Evolutionary conservation across 2,888 invertebrate genomes (phyloP).

Genomic region (Agrilus biguttatus): DNA sequence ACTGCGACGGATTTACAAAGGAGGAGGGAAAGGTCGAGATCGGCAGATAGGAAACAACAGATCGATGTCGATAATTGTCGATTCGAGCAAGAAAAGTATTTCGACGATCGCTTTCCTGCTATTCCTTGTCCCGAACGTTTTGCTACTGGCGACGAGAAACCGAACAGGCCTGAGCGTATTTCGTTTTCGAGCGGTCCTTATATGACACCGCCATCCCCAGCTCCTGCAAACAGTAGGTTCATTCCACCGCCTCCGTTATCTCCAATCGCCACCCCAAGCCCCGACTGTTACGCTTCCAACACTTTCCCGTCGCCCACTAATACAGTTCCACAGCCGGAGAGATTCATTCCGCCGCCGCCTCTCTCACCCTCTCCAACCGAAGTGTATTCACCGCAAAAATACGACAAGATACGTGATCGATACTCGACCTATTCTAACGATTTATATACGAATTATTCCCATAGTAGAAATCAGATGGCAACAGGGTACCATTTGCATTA

Average conservation of each 20-base stretch:
- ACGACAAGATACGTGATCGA: slow-evolving; percentile 14
- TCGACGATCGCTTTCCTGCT: slow-evolving; percentile 21
- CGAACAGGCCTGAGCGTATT: slow-evolving; percentile 18
- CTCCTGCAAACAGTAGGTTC: slow-evolving; percentile 38
- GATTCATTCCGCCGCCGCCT: slow-evolving; percentile 35
- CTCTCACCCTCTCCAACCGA: slow-evolving; percentile 27
- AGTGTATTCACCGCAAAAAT: slow-evolving; percentile 24
- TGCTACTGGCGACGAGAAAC: slow-evolving; percentile 18
- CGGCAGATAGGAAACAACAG: slow-evolving; percentile 20
- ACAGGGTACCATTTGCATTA: slow-evolving; percentile 9
- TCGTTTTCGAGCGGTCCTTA: slow-evolving; percentile 27
- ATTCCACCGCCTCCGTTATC: slow-evolving; percentile 51
- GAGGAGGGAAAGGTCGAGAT: slow-evolving; percentile 23
- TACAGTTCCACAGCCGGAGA: slow-evolving; percentile 38
- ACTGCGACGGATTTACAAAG: slow-evolving; percentile 27
- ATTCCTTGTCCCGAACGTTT: slow-evolving; percentile 30
- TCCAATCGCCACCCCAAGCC: slow-evolving; percentile 38
- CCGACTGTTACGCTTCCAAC: slow-evolving; percentile 43
- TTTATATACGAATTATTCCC: slow-evolving; percentile 11
- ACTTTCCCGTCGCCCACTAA: slow-evolving; percentile 33
- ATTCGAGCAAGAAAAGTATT: slow-evolving; percentile 13
- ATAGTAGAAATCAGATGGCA: slow-evolving; percentile 10
- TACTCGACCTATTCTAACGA: slow-evolving; percentile 15
- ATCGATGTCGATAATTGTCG: slow-evolving; percentile 21
- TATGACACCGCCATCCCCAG: slow-evolving; percentile 42